phyloP scores from a whole-genome alignment of 2,797 vertebrate genomes.

The Danio kyathit region DNA sequence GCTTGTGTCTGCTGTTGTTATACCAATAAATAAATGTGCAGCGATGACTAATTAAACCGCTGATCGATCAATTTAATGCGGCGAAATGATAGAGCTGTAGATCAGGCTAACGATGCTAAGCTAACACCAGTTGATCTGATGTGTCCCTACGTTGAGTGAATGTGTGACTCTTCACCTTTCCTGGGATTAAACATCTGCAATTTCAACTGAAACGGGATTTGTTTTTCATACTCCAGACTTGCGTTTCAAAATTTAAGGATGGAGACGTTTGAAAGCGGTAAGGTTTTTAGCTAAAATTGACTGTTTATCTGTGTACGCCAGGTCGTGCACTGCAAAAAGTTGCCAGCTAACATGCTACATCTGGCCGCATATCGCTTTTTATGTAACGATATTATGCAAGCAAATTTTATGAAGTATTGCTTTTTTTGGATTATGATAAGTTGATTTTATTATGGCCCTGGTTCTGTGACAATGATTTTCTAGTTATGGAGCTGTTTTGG shows the following conservation, averaged over 20 bases:
- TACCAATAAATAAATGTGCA: background rate
- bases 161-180: background rate
- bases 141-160: background rate
- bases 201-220: conserved; percentile 15
- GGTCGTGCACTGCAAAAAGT: conserved; percentile 31
- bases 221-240: conserved; percentile 6
- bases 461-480: background rate
- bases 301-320: background rate
- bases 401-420: background rate
- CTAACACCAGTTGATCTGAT: conserved; percentile 24
- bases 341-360: conserved; percentile 41
- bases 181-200: background rate
- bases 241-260: conserved; percentile 55
- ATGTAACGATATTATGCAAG: too few relatives aligned
- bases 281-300: conserved; percentile 60
- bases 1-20: background rate
- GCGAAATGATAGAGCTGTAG: background rate
- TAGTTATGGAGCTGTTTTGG: background rate
- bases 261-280: conserved; percentile 82
- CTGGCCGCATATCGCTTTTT: background rate
- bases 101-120: conserved; percentile 33
- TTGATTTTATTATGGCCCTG: background rate
- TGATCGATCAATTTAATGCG: conserved; percentile 6
- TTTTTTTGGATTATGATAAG: background rate
- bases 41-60: background rate